Evolutionary conservation across 2,113 vertebrate species (phyloP).

Genomic region (Centropus bengalensis): DNA sequence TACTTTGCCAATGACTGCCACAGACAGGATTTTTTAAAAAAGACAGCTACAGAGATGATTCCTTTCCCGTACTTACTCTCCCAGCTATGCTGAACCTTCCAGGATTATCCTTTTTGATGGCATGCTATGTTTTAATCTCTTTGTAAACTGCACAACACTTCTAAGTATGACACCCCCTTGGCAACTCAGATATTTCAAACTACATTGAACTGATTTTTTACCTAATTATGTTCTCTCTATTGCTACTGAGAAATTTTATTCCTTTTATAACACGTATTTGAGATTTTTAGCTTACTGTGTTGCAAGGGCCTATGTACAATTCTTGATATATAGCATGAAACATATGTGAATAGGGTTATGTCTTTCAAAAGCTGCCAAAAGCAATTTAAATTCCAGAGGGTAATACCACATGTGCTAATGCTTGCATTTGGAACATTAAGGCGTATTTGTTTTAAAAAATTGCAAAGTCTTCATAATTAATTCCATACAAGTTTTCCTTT

Average conservation of each 20-base stretch:
- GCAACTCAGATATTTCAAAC: neutral
- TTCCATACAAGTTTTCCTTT: neutral
- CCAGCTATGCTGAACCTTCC: neutral
- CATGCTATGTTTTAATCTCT: neutral
- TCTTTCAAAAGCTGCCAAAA: conserved; percentile 20
- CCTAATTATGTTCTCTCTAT: neutral
- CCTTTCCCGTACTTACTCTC: neutral
- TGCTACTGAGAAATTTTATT: neutral
- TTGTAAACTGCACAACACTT: neutral
- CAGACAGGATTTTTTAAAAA: neutral
- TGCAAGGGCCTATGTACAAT: neutral
- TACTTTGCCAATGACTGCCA: neutral
- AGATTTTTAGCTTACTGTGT: neutral
- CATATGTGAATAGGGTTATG: neutral
- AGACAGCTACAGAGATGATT: neutral
- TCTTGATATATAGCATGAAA: neutral
- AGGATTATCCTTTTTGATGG: neutral
- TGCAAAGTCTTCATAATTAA: neutral
- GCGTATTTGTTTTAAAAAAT: neutral
- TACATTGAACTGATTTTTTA: neutral
- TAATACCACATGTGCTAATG: neutral
- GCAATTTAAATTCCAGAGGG: neutral
- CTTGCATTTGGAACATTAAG: neutral
- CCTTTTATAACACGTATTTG: neutral
- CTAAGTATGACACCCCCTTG: neutral